Evolutionary conservation across 2,888 invertebrate species (phyloP).

Genomic region (Callosobruchus maculatus): DNA sequence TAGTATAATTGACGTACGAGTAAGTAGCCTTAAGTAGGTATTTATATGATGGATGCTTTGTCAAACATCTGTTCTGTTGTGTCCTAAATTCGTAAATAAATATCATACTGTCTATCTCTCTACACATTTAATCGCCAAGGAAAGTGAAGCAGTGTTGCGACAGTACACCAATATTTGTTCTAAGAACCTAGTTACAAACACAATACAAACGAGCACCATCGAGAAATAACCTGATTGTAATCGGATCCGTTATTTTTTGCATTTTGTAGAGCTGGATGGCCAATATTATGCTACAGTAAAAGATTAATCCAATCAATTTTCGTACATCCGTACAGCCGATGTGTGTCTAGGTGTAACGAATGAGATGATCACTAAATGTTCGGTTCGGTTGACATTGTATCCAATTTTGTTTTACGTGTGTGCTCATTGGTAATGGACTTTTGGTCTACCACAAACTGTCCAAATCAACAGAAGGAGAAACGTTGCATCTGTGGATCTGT

Average conservation of each 20-base stretch:
- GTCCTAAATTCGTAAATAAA: too few species aligned
- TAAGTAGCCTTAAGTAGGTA: too few species aligned
- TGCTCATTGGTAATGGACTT: background rate
- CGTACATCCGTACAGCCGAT: background rate
- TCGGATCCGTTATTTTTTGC: constrained; percentile 25
- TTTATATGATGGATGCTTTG: too few species aligned
- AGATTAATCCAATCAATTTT: constrained; percentile 10
- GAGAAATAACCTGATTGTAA: constrained; percentile 26
- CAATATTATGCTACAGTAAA: constrained; percentile 25
- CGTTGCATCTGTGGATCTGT: background rate
- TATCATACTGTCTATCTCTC: too few species aligned
- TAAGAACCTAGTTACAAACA: constrained; percentile 22
- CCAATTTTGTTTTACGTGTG: background rate
- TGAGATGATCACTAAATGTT: background rate
- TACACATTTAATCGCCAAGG: too few species aligned
- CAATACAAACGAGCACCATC: constrained; percentile 28
- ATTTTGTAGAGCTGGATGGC: constrained; percentile 25
- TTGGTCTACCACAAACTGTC: background rate
- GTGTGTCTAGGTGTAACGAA: background rate
- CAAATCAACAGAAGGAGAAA: background rate
- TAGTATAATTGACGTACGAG: too few species aligned
- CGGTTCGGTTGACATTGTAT: too few species aligned
- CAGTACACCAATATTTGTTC: too few species aligned
- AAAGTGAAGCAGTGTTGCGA: too few species aligned
- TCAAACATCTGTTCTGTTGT: too few species aligned